These are phyloP conservation scores for Dendrolimus kikuchii DNA, from an alignment of 1,140 invertebrate genomes.

Conservation along the genomic window DNA sequence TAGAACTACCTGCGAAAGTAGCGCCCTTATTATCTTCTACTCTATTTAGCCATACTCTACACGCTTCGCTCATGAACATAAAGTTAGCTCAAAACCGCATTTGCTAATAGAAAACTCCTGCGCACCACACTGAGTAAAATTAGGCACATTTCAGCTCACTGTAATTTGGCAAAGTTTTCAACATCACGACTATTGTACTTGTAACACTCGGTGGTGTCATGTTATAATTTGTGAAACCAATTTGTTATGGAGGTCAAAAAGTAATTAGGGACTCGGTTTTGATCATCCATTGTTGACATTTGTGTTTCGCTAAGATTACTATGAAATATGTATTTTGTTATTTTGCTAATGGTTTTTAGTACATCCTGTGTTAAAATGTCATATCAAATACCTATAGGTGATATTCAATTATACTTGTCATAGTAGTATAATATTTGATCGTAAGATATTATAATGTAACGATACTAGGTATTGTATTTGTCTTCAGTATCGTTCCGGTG, in stretches of 20 bases:
- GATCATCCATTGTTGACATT: too few relatives aligned
- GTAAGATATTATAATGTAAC: too few relatives aligned
- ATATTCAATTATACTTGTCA: too few relatives aligned
- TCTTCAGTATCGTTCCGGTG: too few relatives aligned
- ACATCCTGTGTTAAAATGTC: too few relatives aligned
- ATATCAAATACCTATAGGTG: too few relatives aligned
- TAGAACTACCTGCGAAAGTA: too few relatives aligned
- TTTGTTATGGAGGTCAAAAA: constrained; percentile 10
- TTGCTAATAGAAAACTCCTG: constrained; percentile 64
- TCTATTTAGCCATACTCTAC: background rate
- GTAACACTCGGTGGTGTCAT: constrained; percentile 3
- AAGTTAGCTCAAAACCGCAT: constrained; percentile 41
- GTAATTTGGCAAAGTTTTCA: constrained; percentile 53
- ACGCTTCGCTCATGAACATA: constrained; percentile 11
- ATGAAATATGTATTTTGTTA: too few relatives aligned
- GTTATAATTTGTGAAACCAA: constrained; percentile 19
- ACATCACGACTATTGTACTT: constrained; percentile 21
- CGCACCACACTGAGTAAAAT: constrained; percentile 49
- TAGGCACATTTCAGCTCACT: constrained; percentile 50
- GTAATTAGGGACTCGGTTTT: background rate
- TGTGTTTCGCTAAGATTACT: too few relatives aligned
- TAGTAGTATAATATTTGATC: too few relatives aligned
- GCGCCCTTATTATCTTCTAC: background rate
- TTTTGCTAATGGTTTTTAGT: too few relatives aligned
- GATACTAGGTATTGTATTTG: too few relatives aligned